Conservation (phyloP, 64 coral and sea anemone species). For the Actinia tenebrosa region DNA sequence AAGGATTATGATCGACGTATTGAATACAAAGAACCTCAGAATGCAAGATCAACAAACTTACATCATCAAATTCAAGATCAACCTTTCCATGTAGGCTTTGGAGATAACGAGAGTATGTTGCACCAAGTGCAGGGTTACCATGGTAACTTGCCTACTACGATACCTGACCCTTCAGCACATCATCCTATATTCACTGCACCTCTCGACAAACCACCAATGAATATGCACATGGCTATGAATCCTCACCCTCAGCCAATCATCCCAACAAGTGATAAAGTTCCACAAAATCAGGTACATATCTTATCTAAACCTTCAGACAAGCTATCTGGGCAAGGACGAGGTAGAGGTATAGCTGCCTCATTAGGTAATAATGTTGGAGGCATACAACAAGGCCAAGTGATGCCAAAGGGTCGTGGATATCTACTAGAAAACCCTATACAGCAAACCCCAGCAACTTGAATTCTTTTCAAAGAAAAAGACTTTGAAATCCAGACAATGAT, state of each 20-base stretch:
- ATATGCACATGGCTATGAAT: neutral
- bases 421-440: conserved; percentile 4
- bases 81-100: conserved; percentile 29
- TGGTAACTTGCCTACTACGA: conserved; percentile 17
- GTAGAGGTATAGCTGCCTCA: conserved; percentile 45
- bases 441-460: conserved; percentile 2
- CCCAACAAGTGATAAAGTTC: conserved; percentile 6
- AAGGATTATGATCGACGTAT: conserved; percentile 93
- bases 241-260: neutral
- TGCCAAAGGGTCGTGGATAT: neutral
- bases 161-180: neutral
- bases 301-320: conserved; percentile 68
- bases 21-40: conserved; percentile 58
- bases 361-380: conserved; percentile 5
- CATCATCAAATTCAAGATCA: neutral
- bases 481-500: neutral
- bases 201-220: neutral
- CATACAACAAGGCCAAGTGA: neutral
- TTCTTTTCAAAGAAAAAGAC: neutral
- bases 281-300: conserved; percentile 33
- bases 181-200: neutral
- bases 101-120: conserved; percentile 55
- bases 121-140: conserved; percentile 48
- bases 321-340: conserved; percentile 48
- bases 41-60: conserved; percentile 45